A percentile compares a stretch with the other conserved stretches of the same genome.
phyloP scores from a whole-genome alignment of 2,888 invertebrate species.

The Spodoptera picta region DNA sequence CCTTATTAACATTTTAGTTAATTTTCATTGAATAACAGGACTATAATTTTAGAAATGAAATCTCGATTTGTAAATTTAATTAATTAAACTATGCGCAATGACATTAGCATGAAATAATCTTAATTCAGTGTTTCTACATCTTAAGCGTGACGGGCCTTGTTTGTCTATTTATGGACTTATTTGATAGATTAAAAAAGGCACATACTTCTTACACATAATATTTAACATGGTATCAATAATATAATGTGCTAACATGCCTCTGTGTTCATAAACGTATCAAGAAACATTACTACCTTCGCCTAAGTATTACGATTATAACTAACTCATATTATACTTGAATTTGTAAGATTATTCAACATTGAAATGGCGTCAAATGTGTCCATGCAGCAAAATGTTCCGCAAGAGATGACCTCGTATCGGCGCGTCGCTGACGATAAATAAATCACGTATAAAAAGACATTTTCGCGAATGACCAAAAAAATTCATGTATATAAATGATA shows the following conservation, averaged over 20 bases:
- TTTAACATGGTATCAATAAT: too few species aligned
- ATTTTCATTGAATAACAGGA: conserved; percentile 9
- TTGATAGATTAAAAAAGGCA: conserved; percentile 33
- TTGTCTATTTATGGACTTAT: conserved; percentile 12
- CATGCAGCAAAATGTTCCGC: conserved; percentile 61
- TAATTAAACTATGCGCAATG: background rate
- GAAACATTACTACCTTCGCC: background rate
- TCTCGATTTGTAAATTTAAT: background rate
- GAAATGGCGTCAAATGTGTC: conserved; percentile 53
- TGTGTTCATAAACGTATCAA: background rate
- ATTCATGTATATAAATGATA: conserved; percentile 16
- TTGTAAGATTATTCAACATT: conserved; percentile 24
- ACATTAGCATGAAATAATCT: too few species aligned
- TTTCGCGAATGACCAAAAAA: conserved; percentile 66
- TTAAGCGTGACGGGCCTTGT: background rate
- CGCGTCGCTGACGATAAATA: conserved; percentile 70
- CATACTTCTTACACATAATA: background rate
- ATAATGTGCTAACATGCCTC: too few species aligned
- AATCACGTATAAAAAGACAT: conserved; percentile 75
- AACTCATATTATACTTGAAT: background rate
- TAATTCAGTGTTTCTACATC: too few species aligned
- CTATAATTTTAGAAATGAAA: conserved; percentile 3
- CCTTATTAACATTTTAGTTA: conserved; percentile 16
- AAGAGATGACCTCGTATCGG: conserved; percentile 71
- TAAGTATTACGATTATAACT: background rate